Conservation (phyloP, 2,113 vertebrate species). For the Hiodon alosoides region DNA sequence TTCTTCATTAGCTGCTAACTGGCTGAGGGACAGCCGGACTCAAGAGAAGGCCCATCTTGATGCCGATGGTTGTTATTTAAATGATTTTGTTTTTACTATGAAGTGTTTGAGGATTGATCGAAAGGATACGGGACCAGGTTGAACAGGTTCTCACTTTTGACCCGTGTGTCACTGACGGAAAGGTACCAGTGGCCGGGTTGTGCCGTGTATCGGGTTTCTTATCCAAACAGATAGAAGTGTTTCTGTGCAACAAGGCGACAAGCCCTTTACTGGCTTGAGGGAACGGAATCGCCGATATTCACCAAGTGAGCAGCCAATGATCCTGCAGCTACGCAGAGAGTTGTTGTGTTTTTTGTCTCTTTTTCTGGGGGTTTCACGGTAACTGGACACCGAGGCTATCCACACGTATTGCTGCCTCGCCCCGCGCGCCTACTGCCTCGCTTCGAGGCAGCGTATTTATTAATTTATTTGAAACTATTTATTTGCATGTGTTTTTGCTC, state of each 20-base stretch:
- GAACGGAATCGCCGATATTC: too few relatives aligned
- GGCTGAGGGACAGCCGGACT: conserved; percentile 58
- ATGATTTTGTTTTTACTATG: too few relatives aligned
- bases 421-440: not conserved
- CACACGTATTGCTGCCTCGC: too few relatives aligned
- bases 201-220: too few relatives aligned
- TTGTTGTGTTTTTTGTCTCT: not conserved
- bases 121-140: too few relatives aligned
- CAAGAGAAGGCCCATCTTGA: conserved; percentile 37
- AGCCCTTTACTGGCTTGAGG: too few relatives aligned
- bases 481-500: conserved; percentile 24
- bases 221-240: too few relatives aligned
- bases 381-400: too few relatives aligned
- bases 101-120: too few relatives aligned
- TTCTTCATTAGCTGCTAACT: conserved; percentile 65
- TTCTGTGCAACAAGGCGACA: too few relatives aligned
- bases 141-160: too few relatives aligned
- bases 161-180: not conserved
- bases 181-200: not conserved
- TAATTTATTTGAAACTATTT: conserved; percentile 38
- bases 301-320: too few relatives aligned
- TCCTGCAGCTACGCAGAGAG: not conserved
- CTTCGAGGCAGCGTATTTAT: conserved; percentile 33
- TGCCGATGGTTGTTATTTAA: conserved; percentile 2
- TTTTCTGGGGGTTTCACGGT: not conserved